Conservation (phyloP, 2,113 vertebrate genomes). For the Anhinga anhinga region DNA sequence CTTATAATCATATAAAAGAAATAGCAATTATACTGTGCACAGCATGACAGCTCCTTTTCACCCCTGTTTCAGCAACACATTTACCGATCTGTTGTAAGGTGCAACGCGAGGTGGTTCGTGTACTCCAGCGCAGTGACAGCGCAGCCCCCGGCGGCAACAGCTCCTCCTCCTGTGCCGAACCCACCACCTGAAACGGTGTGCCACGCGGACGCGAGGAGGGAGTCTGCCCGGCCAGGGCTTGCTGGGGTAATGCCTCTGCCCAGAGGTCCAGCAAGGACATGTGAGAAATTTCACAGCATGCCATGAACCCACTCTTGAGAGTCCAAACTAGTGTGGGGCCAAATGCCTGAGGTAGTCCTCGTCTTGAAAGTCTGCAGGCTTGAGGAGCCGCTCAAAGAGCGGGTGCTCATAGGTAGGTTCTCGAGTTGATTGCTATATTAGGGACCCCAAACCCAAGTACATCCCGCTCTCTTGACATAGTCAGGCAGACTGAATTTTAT, state of each 20-base stretch:
- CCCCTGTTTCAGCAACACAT: not conserved
- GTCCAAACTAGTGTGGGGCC: not conserved
- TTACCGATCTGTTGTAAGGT: not conserved
- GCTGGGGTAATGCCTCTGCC: not conserved
- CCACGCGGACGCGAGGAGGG: accelerated
- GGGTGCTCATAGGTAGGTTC: not conserved
- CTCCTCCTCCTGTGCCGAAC: not conserved
- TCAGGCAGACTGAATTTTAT: not conserved
- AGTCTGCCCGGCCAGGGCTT: not conserved
- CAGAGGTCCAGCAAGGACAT: accelerated
- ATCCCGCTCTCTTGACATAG: not conserved
- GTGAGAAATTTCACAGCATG: accelerated
- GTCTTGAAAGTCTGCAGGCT: not conserved
- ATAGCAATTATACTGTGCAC: not conserved
- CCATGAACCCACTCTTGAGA: not conserved
- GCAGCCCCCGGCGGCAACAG: not conserved
- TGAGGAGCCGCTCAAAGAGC: not conserved
- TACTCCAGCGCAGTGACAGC: not conserved
- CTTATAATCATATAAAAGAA: not conserved
- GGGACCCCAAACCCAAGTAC: not conserved
- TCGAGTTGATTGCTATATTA: accelerated
- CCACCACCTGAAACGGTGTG: accelerated
- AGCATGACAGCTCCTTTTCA: not conserved
- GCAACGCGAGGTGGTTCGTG: not conserved
- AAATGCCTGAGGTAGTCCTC: not conserved